Evolutionary conservation across 2,797 vertebrate species (phyloP).

Genomic region (Scolopax rusticola): DNA sequence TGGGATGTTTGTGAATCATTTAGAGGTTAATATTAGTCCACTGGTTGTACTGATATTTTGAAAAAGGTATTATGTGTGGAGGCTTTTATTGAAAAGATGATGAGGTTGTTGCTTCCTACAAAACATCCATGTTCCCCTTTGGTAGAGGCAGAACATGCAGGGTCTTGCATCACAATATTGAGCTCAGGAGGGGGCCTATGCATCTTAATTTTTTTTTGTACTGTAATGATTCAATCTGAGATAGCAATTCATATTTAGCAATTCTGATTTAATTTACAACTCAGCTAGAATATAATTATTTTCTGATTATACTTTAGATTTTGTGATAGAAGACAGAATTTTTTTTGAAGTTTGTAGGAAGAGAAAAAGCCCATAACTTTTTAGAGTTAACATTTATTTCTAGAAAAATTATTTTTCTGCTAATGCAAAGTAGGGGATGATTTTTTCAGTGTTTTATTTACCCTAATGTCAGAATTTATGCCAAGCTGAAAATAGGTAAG

Average conservation of each 20-base stretch:
- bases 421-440: neutral
- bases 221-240: conserved; percentile 36
- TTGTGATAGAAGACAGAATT: conserved; percentile 4
- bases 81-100: neutral
- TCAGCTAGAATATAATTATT: conserved; percentile 72
- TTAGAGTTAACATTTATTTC: conserved; percentile 16
- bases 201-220: conserved; percentile 3
- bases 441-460: neutral
- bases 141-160: neutral
- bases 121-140: neutral
- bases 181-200: conserved; percentile 19
- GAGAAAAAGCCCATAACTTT: neutral
- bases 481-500: neutral
- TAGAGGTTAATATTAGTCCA: neutral
- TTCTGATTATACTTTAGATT: conserved; percentile 55
- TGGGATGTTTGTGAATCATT: neutral
- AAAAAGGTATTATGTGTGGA: neutral
- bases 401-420: neutral
- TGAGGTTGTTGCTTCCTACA: neutral
- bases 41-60: neutral
- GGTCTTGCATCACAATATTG: neutral
- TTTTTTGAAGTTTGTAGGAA: conserved; percentile 10
- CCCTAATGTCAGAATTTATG: neutral
- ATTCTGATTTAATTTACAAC: conserved; percentile 75
- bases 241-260: conserved; percentile 49